Evolutionary conservation across 2,113 vertebrate species (phyloP).

Genomic region (Rhinoptilus africanus): DNA sequence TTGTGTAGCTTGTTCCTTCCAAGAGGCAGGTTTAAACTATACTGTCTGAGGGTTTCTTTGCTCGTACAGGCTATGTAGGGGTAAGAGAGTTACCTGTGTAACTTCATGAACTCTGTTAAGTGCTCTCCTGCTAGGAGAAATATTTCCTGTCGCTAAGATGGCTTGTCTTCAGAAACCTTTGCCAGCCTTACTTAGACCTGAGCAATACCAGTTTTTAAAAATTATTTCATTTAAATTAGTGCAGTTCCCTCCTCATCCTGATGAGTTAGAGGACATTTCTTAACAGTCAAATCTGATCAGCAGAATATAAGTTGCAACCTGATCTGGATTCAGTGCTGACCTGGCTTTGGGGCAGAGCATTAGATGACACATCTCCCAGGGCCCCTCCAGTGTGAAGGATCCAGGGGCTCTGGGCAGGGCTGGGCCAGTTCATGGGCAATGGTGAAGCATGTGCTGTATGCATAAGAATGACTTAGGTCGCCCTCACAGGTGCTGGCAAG

Average conservation of each 20-base stretch:
- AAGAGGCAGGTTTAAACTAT: not conserved
- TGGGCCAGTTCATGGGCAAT: not conserved
- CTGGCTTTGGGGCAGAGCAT: not conserved
- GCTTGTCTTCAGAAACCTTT: not conserved
- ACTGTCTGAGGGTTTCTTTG: not conserved
- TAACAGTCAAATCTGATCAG: not conserved
- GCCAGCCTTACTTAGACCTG: not conserved
- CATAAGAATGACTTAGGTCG: fast-evolving
- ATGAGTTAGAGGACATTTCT: not conserved
- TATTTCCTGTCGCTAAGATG: not conserved
- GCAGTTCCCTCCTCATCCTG: not conserved
- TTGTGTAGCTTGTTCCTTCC: not conserved
- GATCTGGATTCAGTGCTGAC: not conserved
- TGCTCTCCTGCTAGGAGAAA: not conserved
- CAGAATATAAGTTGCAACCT: not conserved
- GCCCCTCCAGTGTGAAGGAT: not conserved
- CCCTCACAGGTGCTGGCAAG: not conserved
- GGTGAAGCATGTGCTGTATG: not conserved
- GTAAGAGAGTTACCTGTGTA: not conserved
- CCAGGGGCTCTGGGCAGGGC: not conserved
- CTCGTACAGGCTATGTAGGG: not conserved
- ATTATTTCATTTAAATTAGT: not conserved
- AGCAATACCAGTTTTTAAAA: not conserved
- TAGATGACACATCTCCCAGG: not conserved
- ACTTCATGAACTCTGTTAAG: not conserved